Conservation (phyloP, 2,113 vertebrate species). For the Spea multiplicata region DNA sequence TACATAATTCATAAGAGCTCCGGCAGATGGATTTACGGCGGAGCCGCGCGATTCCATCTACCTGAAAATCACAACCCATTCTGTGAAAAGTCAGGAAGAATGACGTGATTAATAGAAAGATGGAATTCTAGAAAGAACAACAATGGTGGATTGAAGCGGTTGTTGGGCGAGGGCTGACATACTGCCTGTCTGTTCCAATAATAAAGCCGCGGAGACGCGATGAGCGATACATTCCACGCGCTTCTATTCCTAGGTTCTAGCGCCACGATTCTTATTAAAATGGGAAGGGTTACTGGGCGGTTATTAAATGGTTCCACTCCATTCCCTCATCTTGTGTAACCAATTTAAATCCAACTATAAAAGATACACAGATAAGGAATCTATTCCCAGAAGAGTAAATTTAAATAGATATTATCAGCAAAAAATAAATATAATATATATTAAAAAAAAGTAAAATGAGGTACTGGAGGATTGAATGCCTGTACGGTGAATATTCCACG, state of each 20-base stretch:
- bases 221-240: background rate
- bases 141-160: background rate
- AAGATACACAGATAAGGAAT: too few relatives aligned
- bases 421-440: too few relatives aligned
- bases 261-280: background rate
- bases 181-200: slow-evolving; percentile 20
- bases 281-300: background rate
- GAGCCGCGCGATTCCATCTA: background rate
- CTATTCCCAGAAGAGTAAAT: too few relatives aligned
- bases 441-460: too few relatives aligned
- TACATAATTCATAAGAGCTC: slow-evolving; percentile 36
- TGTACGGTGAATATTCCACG: too few relatives aligned
- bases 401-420: too few relatives aligned
- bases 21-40: slow-evolving; percentile 24
- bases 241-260: background rate
- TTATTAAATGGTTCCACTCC: background rate
- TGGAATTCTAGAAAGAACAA: slow-evolving; percentile 24
- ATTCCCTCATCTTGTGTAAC: background rate
- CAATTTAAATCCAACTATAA: too few relatives aligned
- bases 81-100: background rate
- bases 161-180: slow-evolving; percentile 18
- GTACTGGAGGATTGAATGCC: too few relatives aligned
- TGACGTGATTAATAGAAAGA: slow-evolving; percentile 36
- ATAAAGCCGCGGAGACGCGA: background rate
- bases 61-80: slow-evolving; percentile 21